Conservation (phyloP, 2,888 invertebrate genomes). For the Tetropium fuscum region DNA sequence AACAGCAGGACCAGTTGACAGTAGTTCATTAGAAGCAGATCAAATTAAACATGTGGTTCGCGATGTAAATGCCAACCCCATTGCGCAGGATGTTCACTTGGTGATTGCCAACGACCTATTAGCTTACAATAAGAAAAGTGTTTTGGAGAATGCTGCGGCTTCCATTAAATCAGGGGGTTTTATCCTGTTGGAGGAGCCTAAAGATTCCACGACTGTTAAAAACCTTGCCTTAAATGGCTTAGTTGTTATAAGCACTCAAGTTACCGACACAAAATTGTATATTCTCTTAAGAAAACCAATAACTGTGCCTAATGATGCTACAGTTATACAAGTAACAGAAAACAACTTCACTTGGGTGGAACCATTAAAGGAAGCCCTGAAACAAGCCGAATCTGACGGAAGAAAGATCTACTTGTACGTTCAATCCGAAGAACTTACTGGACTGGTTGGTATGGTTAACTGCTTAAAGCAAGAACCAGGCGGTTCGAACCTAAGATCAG, state of each 20-base stretch:
- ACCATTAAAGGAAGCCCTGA: constrained; percentile 79
- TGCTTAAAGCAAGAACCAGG: constrained; percentile 92
- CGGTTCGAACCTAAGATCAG: constrained; percentile 80
- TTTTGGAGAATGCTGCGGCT: constrained; percentile 71
- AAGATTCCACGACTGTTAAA: constrained; percentile 63
- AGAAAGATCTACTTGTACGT: constrained; percentile 77
- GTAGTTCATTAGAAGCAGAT: constrained; percentile 69
- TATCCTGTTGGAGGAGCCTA: constrained; percentile 79
- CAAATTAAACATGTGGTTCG: constrained; percentile 75
- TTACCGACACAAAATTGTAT: constrained; percentile 74
- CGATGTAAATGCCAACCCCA: constrained; percentile 71
- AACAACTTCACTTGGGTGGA: constrained; percentile 86
- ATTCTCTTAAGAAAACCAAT: constrained; percentile 74
- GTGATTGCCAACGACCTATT: constrained; percentile 76
- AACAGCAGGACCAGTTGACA: constrained; percentile 68
- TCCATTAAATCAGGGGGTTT: constrained; percentile 79
- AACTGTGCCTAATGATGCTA: constrained; percentile 59
- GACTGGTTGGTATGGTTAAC: constrained; percentile 89
- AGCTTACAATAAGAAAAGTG: constrained; percentile 67
- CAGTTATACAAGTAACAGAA: constrained; percentile 77
- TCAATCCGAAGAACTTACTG: constrained; percentile 77
- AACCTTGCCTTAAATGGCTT: constrained; percentile 65
- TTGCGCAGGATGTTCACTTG: constrained; percentile 78
- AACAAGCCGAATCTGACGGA: constrained; percentile 72
- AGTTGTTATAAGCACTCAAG: constrained; percentile 72